phyloP scores from a whole-genome alignment of 2,888 invertebrate species.

The Orthonychiurus folsomi region DNA sequence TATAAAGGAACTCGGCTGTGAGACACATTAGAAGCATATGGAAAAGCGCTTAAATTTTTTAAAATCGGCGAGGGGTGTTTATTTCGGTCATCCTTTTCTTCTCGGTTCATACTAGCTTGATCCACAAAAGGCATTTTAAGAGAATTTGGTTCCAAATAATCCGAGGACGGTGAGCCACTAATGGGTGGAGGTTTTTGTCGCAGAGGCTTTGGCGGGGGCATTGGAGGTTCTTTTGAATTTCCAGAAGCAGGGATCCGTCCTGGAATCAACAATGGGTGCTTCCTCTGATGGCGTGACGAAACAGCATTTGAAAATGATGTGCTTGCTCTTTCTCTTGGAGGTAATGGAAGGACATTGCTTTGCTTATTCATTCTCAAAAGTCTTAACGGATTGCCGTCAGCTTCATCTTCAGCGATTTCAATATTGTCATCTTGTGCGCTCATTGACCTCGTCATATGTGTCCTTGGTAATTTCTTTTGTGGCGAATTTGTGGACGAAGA shows the following conservation, averaged over 20 bases:
- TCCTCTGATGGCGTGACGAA: slow-evolving; percentile 60
- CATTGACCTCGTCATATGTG: neutral
- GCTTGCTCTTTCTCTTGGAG: slow-evolving; percentile 58
- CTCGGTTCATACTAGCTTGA: too few species aligned
- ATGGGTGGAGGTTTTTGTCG: slow-evolving; percentile 16
- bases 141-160: too few species aligned
- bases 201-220: slow-evolving; percentile 36
- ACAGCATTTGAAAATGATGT: slow-evolving; percentile 37
- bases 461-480: neutral
- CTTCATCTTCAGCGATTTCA: slow-evolving; percentile 35
- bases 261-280: slow-evolving; percentile 71
- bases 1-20: too few species aligned
- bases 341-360: slow-evolving; percentile 52
- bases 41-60: too few species aligned
- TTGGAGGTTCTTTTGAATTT: slow-evolving; percentile 22
- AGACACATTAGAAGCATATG: too few species aligned
- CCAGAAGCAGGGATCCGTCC: slow-evolving; percentile 25
- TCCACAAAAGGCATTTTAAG: too few species aligned
- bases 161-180: too few species aligned
- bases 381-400: slow-evolving; percentile 53
- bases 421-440: neutral
- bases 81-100: too few species aligned
- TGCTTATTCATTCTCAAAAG: slow-evolving; percentile 35
- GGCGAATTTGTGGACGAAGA: slow-evolving; percentile 2
- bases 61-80: too few species aligned